Conservation (phyloP, 2,113 vertebrate species). For the Sylvilagus bachmani region DNA sequence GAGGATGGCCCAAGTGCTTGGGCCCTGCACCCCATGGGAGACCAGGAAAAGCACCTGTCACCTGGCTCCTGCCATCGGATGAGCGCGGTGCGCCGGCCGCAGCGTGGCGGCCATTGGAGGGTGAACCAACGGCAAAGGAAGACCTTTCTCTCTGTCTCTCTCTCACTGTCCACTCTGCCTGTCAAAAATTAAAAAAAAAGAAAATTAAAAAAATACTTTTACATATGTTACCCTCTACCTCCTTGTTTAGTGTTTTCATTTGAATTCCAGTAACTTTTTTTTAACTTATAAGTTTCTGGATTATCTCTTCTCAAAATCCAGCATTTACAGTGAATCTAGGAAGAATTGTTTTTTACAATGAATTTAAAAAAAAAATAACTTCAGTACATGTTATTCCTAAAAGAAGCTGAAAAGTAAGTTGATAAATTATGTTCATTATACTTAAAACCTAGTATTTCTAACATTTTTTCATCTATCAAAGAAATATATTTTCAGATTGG, state of each 20-base stretch:
- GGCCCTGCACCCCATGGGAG: no score
- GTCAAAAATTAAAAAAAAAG: no score
- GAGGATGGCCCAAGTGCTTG: no score
- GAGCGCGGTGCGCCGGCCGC: no score
- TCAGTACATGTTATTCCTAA: conserved; percentile 12
- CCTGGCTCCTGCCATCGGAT: no score
- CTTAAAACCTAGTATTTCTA: conserved; percentile 27
- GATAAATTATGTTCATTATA: background rate
- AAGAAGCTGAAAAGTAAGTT: background rate
- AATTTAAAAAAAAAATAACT: conserved; percentile 12
- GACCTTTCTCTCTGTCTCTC: no score
- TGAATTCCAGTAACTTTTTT: background rate
- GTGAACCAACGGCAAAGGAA: no score
- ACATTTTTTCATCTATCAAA: background rate
- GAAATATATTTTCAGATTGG: conserved; percentile 13
- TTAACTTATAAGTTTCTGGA: background rate
- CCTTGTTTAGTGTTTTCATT: background rate
- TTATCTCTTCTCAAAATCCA: background rate
- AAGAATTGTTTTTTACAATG: conserved; percentile 20
- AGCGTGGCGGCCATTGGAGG: no score
- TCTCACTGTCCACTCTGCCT: no score
- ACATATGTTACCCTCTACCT: background rate
- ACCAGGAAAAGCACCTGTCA: no score
- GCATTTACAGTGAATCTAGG: background rate
- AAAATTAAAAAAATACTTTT: no score